These are phyloP conservation scores for Ceraclea dissimilis DNA, from an alignment of 2,888 invertebrate genomes.

Conservation along the genomic window DNA sequence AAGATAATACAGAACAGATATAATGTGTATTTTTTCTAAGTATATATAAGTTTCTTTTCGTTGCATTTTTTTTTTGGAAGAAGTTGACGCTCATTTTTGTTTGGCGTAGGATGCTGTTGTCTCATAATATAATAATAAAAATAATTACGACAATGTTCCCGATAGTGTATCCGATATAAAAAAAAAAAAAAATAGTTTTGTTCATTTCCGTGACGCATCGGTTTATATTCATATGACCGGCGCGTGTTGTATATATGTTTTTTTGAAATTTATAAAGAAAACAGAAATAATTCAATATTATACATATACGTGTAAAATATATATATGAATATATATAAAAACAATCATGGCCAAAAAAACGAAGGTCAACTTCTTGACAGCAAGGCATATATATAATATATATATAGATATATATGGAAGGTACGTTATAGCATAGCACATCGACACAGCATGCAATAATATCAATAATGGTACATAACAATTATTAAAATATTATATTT, in stretches of 20 bases:
- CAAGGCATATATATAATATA: slow-evolving; percentile 39
- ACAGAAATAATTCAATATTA: slow-evolving; percentile 34
- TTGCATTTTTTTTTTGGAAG: slow-evolving; percentile 35
- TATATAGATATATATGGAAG: slow-evolving; percentile 19
- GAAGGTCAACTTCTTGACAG: slow-evolving; percentile 94
- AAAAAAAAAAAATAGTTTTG: not conserved
- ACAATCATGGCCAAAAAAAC: slow-evolving; percentile 84
- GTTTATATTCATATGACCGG: not conserved
- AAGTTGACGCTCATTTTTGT: slow-evolving; percentile 88
- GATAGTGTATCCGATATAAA: no score
- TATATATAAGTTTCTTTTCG: not conserved
- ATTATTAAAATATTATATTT: no score
- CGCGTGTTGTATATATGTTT: slow-evolving; percentile 7
- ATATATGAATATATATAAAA: slow-evolving; percentile 43
- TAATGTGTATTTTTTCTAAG: slow-evolving; percentile 10
- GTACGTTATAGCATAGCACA: slow-evolving; percentile 41
- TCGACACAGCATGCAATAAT: slow-evolving; percentile 44
- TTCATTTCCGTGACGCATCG: not conserved
- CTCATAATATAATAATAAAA: slow-evolving; percentile 4
- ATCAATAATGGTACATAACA: no score
- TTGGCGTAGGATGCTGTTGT: slow-evolving; percentile 44
- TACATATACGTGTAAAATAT: slow-evolving; percentile 29
- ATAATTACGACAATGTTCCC: no score
- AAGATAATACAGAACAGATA: slow-evolving; percentile 35
- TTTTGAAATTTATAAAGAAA: slow-evolving; percentile 10